These are phyloP conservation scores for Scaptomyza graminum DNA, from an alignment of 1,140 invertebrate species.

Conservation along the genomic window DNA sequence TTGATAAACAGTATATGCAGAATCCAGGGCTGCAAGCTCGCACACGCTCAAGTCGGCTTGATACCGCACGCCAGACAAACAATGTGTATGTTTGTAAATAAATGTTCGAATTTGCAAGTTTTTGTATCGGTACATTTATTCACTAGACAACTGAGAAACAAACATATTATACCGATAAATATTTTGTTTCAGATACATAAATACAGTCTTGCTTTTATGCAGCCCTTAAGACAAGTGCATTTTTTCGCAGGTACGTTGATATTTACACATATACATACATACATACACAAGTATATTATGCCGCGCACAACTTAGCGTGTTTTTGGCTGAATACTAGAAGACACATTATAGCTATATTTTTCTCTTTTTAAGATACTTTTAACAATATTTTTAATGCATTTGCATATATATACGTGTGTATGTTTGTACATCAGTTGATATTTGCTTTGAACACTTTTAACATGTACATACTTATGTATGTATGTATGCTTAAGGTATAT, in stretches of 20 bases:
- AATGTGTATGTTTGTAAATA: constrained; percentile 10
- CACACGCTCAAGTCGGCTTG: constrained; percentile 11
- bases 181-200: background rate
- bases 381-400: constrained; percentile 11
- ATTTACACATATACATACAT: constrained; percentile 53
- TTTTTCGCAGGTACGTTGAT: constrained; percentile 43
- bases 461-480: constrained; percentile 37
- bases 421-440: constrained; percentile 38
- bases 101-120: constrained; percentile 6
- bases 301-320: constrained; percentile 47
- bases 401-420: constrained; percentile 10
- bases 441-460: constrained; percentile 45
- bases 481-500: constrained; percentile 33
- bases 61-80: background rate
- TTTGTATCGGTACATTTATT: background rate
- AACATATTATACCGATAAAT: background rate
- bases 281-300: constrained; percentile 50
- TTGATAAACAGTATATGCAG: constrained; percentile 14
- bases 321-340: background rate
- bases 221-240: constrained; percentile 32
- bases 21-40: constrained; percentile 13
- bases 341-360: constrained; percentile 7
- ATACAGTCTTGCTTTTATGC: constrained; percentile 14
- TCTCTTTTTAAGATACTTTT: background rate
- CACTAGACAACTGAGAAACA: background rate